Percentiles rank a stretch among this genome's conserved stretches.
Evolutionary conservation across 2,113 vertebrate species (phyloP).

Genomic region (Leucosticte australis): DNA sequence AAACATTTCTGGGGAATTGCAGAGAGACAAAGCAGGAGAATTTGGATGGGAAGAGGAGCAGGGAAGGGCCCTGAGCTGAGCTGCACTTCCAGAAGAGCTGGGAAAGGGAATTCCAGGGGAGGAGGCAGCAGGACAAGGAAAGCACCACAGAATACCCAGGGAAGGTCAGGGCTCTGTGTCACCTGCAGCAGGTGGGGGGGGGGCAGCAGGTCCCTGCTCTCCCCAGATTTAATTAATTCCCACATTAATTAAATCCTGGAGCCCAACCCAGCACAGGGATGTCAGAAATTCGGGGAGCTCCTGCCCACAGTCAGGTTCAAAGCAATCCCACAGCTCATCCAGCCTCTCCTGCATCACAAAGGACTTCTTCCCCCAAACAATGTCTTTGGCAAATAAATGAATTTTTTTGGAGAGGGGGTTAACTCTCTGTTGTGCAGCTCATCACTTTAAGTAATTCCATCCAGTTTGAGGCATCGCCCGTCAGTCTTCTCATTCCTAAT

Average conservation of each 20-base stretch:
- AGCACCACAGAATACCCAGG: rapidly evolving
- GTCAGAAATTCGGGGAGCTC: background rate
- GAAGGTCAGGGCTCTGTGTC: background rate
- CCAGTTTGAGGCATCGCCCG: background rate
- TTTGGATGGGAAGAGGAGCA: background rate
- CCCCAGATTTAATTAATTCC: background rate
- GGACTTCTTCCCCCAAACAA: rapidly evolving
- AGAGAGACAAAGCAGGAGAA: background rate
- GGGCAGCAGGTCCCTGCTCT: background rate
- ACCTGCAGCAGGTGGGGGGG: background rate
- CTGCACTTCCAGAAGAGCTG: background rate
- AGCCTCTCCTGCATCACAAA: background rate
- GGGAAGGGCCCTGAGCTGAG: background rate
- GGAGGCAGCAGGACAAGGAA: background rate
- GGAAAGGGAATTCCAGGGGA: background rate
- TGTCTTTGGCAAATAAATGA: background rate
- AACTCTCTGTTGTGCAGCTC: background rate
- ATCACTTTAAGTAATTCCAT: background rate
- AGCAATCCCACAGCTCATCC: background rate
- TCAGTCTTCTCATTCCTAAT: background rate
- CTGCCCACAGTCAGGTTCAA: background rate
- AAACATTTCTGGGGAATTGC: background rate
- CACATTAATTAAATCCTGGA: background rate
- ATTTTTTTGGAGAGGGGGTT: background rate
- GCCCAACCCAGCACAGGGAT: background rate